Conservation (phyloP, 2,888 invertebrate species). For the Lucinisca nassula region DNA sequence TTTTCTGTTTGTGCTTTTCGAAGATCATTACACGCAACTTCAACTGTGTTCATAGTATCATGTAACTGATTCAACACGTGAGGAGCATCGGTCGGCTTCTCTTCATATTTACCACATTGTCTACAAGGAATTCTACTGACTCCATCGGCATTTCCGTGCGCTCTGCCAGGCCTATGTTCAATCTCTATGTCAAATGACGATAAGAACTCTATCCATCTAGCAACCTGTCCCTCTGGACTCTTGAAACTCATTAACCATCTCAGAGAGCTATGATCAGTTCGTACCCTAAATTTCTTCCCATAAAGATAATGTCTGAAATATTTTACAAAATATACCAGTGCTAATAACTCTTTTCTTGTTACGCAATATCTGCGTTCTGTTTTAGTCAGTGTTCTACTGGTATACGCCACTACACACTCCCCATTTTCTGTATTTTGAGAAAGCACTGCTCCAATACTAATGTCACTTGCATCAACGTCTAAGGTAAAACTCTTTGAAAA, state of each 20-base stretch:
- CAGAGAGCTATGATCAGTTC: slow-evolving; percentile 63
- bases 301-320: slow-evolving; percentile 63
- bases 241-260: slow-evolving; percentile 51
- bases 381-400: not conserved
- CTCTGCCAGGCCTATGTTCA: slow-evolving; percentile 45
- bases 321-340: not conserved
- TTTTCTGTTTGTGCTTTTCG: not conserved
- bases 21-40: not conserved
- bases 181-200: slow-evolving; percentile 43
- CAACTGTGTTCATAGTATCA: not conserved
- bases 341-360: slow-evolving; percentile 52
- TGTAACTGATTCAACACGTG: not conserved
- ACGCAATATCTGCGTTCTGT: slow-evolving; percentile 26
- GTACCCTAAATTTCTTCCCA: slow-evolving; percentile 37
- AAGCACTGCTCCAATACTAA: not conserved
- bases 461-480: not conserved
- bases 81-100: not conserved
- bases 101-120: not conserved
- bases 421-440: not conserved
- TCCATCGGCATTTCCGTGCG: slow-evolving; percentile 56
- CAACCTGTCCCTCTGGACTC: slow-evolving; percentile 18
- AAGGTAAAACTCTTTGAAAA: not conserved
- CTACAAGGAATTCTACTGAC: slow-evolving; percentile 44
- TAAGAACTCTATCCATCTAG: slow-evolving; percentile 52
- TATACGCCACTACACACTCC: slow-evolving; percentile 14